A percentile compares a stretch with the other conserved stretches of the same genome.
phyloP scores from a whole-genome alignment of 2,888 invertebrate genomes.

The Eilema depressum region DNA sequence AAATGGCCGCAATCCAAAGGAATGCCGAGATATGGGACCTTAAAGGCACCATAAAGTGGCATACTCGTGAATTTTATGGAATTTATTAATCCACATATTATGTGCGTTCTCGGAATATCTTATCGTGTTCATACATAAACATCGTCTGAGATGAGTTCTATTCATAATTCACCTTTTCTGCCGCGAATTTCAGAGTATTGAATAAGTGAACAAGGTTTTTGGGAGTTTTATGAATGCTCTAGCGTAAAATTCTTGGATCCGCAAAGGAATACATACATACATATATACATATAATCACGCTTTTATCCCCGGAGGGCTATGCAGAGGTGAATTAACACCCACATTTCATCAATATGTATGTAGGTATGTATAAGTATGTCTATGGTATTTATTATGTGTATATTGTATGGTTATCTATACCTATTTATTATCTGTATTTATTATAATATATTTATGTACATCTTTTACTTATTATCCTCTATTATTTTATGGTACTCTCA shows the following conservation, averaged over 20 bases:
- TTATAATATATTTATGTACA: too few relatives aligned
- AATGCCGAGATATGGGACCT: not conserved
- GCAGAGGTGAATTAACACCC: too few relatives aligned
- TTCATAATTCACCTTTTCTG: conserved; percentile 15
- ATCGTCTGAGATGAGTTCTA: conserved; percentile 9
- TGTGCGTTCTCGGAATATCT: not conserved
- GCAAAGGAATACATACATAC: not conserved
- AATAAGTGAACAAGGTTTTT: conserved; percentile 11
- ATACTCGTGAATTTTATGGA: not conserved
- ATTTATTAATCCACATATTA: conserved; percentile 11
- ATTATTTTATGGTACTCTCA: too few relatives aligned
- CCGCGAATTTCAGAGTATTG: not conserved
- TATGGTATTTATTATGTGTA: too few relatives aligned
- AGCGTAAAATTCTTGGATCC: not conserved
- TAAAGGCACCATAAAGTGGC: not conserved
- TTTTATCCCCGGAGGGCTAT: too few relatives aligned
- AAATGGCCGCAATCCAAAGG: not conserved
- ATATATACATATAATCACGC: too few relatives aligned
- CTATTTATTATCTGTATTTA: too few relatives aligned
- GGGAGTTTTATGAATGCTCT: not conserved
- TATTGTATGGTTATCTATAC: too few relatives aligned
- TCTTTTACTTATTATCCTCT: too few relatives aligned
- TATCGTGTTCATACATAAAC: conserved; percentile 14
- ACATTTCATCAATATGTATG: too few relatives aligned
- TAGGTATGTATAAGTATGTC: too few relatives aligned